Percentiles rank a stretch among this genome's conserved stretches.
These are phyloP conservation scores for Neogale vison DNA, from an alignment of 2,113 vertebrate species.

Conservation along the genomic window DNA sequence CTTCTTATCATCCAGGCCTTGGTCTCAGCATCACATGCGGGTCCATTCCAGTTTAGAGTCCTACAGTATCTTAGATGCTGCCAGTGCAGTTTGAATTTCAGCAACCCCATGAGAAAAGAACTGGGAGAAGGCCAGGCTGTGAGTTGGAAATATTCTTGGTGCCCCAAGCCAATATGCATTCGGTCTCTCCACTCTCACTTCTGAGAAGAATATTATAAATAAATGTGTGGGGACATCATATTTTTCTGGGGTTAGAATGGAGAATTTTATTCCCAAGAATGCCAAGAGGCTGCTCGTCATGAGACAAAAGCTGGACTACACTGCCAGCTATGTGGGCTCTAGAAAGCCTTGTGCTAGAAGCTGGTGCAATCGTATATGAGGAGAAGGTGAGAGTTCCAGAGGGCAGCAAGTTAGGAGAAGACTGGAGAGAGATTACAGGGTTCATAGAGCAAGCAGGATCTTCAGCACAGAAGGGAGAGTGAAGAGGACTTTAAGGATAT, in stretches of 20 bases:
- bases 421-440: not conserved
- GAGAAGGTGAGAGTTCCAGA: not conserved
- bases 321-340: not conserved
- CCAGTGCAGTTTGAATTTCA: not conserved
- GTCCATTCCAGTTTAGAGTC: not conserved
- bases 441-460: not conserved
- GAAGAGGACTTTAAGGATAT: not conserved
- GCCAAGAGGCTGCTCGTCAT: not conserved
- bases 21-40: not conserved
- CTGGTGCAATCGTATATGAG: rapidly evolving
- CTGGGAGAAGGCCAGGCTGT: not conserved
- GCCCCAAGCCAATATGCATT: not conserved
- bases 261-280: constrained; percentile 5
- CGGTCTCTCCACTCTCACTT: not conserved
- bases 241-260: not conserved
- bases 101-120: not conserved
- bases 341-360: not conserved
- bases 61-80: not conserved
- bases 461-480: not conserved
- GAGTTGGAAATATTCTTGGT: not conserved
- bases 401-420: not conserved
- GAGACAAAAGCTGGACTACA: not conserved
- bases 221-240: not conserved
- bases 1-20: not conserved
- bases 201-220: not conserved